Conservation (phyloP, 2,113 vertebrate species). For the Centropus bengalensis region DNA sequence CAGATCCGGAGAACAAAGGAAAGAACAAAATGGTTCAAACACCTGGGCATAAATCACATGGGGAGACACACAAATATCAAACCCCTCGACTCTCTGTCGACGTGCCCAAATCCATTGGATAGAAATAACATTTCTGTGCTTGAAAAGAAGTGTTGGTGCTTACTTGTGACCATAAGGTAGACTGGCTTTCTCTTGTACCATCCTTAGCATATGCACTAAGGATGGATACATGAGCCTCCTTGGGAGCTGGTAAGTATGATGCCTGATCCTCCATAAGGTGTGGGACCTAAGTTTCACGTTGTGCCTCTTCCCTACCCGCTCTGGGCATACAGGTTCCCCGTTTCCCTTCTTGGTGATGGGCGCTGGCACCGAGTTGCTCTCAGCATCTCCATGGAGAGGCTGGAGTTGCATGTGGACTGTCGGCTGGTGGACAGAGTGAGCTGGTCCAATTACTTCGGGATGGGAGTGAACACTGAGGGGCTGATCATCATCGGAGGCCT, state of each 20-base stretch:
- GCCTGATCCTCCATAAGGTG: neutral
- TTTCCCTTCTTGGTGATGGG: slow-evolving; percentile 79
- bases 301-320: neutral
- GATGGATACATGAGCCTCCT: neutral
- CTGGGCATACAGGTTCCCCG: slow-evolving; percentile 78
- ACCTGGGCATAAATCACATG: neutral
- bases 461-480: slow-evolving; percentile 79
- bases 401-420: slow-evolving; percentile 87
- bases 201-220: neutral
- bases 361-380: slow-evolving; percentile 84
- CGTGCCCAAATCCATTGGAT: neutral
- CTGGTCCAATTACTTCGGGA: slow-evolving; percentile 81
- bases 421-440: slow-evolving; percentile 82
- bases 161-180: neutral
- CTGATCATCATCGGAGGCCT: slow-evolving; percentile 85
- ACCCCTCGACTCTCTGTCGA: neutral
- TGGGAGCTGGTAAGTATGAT: neutral
- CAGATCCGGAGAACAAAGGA: neutral
- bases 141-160: neutral
- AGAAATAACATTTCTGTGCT: neutral
- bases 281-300: neutral
- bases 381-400: slow-evolving; percentile 77
- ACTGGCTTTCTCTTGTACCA: neutral
- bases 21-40: neutral
- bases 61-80: neutral